Base-by-base conservation (phyloP, 2,113 vertebrate species). In the Sturnus vulgaris region DNA sequence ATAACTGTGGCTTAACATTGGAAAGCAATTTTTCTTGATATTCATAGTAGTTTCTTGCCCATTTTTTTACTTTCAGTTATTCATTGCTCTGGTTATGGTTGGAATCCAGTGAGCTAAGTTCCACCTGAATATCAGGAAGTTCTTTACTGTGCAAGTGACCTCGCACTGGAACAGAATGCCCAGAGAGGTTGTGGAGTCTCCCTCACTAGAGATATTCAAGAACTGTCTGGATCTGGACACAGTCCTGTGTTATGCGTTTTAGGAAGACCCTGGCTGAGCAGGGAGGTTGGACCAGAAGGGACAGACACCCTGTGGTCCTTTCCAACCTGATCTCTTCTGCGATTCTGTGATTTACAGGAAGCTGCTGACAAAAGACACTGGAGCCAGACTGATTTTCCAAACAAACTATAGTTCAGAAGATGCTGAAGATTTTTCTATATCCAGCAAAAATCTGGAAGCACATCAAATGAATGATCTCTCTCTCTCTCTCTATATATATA, bases 391-490 rank as follows among this genome's bases (percentile, higher is more conserved):
- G 22, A 8, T 77, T 77, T 39, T 35, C 39, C 52, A 52, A 63
- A 82, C 5, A 24, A 64, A 40, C 42, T 23, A 9, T 49, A 25
- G 7, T 35, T 91, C 52, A 82, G 47, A 86, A 73, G 20, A 66
- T 59, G 8, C 2, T 53, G 77, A 78, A 84, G 11, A 15, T 30
- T 42, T 42, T 57, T 56, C 10, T 56, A 19, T 27, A 44, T 22
- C 8, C 59, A 61, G 4, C 10, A 56, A 64, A 85, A 61, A 49
- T 23, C 8, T 60, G 30, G 40, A 90, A 80, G 4, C 3, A 49
- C 0, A 2, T 35, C 2, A 79, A 57, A 82, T 46, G 11, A 13
- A 33, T 37, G 5, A 4, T 22, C 2, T 69, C 15, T 50, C 47
- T 49, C 47, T 47, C 11, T n/a, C n/a, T n/a, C n/a, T n/a, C n/a